Percentiles rank a stretch among this genome's conserved stretches.
These are phyloP conservation scores for Kryptopterus vitreolus DNA, from an alignment of 2,797 vertebrate species.

Conservation along the genomic window DNA sequence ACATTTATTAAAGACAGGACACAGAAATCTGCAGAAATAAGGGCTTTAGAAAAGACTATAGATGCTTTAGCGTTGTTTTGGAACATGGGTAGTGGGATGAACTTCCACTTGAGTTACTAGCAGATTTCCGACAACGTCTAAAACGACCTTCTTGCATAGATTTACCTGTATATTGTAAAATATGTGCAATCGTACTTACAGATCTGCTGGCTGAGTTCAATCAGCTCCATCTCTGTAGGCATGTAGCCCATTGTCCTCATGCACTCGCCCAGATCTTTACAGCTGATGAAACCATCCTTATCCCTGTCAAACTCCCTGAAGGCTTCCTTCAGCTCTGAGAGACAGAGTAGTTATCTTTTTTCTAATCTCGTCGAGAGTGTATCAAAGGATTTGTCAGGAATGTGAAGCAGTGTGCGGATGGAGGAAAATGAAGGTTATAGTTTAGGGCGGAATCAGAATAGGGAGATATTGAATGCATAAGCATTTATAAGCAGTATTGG, in stretches of 20 bases:
- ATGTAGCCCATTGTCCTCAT: slow-evolving; percentile 99
- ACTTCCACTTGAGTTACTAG: too few species aligned
- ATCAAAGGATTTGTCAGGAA: not conserved
- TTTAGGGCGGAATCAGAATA: not conserved
- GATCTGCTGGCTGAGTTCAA: slow-evolving; percentile 96
- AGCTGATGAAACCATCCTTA: slow-evolving; percentile 91
- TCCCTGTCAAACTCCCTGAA: slow-evolving; percentile 95
- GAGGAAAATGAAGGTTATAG: slow-evolving; percentile 34
- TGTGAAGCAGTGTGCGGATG: not conserved
- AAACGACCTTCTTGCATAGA: too few species aligned
- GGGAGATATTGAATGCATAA: not conserved
- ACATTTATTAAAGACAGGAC: too few species aligned
- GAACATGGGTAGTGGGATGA: too few species aligned
- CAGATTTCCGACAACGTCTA: too few species aligned
- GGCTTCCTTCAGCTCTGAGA: slow-evolving; percentile 87
- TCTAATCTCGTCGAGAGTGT: not conserved
- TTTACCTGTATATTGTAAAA: not conserved
- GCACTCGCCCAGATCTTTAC: slow-evolving; percentile 93
- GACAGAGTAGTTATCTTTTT: slow-evolving; percentile 5
- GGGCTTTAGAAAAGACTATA: too few species aligned
- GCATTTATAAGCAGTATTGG: too few species aligned
- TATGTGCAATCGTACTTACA: slow-evolving; percentile 69
- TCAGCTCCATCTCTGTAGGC: slow-evolving; percentile 98
- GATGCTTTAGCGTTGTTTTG: too few species aligned
- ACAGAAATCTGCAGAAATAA: too few species aligned